These are phyloP conservation scores for Ethmia dodecea DNA, from an alignment of 2,888 invertebrate genomes.

Conservation along the genomic window DNA sequence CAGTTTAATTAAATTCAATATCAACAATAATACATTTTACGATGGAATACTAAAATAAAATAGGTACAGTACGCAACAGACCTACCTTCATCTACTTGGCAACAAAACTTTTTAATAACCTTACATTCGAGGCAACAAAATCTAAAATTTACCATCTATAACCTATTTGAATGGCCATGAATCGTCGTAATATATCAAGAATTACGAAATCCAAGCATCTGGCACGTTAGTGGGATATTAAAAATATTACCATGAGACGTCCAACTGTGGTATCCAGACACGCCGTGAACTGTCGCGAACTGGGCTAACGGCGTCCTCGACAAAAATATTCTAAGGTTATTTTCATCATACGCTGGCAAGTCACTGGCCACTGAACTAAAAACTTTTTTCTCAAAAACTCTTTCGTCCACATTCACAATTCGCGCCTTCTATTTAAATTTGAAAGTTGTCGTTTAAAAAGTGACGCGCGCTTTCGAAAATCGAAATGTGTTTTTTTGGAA, in stretches of 20 bases:
- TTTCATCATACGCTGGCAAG: conserved; percentile 41
- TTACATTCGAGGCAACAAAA: too few species aligned
- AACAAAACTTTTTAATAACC: too few species aligned
- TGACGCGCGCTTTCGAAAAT: conserved; percentile 26
- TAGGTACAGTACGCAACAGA: too few species aligned
- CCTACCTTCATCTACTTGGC: too few species aligned
- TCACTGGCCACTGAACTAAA: conserved; percentile 14
- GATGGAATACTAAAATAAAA: too few species aligned
- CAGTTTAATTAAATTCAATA: too few species aligned
- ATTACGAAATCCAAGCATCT: too few species aligned
- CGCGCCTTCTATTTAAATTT: conserved; percentile 1
- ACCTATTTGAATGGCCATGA: too few species aligned
- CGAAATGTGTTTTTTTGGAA: conserved; percentile 12
- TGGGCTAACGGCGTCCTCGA: conserved; percentile 31
- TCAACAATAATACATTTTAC: too few species aligned
- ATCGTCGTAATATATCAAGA: too few species aligned
- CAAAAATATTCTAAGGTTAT: conserved; percentile 42
- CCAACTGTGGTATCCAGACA: conserved; percentile 1
- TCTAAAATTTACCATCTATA: too few species aligned
- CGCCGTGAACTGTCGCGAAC: neutral
- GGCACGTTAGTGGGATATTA: neutral
- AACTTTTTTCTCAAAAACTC: neutral
- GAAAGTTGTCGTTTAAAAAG: conserved; percentile 10
- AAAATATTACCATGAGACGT: conserved; percentile 1
- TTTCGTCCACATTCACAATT: too few species aligned